Evolutionary conservation across 53 echinoderm and acorn worm species (phyloP).

Genomic region (Echinarachnius parma): DNA sequence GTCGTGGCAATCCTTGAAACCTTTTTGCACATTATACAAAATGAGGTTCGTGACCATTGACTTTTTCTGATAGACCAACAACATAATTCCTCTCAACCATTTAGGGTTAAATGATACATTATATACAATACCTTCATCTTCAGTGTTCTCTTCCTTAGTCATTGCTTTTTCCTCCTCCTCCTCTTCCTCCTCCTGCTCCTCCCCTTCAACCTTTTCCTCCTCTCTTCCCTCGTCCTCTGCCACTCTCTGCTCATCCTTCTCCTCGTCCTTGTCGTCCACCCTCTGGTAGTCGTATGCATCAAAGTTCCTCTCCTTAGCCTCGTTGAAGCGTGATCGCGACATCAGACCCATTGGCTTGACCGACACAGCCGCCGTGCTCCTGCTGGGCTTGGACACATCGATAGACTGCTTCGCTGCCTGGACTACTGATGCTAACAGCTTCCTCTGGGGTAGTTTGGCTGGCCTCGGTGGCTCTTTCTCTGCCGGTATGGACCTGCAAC

Average conservation of each 20-base stretch:
- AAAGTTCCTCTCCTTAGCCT: slow-evolving; percentile 69
- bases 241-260: not conserved
- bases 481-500: slow-evolving; percentile 19
- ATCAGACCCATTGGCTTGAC: slow-evolving; percentile 49
- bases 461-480: slow-evolving; percentile 1
- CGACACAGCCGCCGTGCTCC: not conserved
- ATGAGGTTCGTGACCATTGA: no score
- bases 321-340: slow-evolving; percentile 62
- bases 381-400: not conserved
- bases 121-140: slow-evolving; percentile 3
- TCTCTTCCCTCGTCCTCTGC: slow-evolving; percentile 37
- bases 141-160: not conserved
- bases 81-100: no score
- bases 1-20: no score
- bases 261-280: slow-evolving; percentile 42
- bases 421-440: slow-evolving; percentile 40
- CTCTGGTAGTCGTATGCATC: slow-evolving; percentile 71
- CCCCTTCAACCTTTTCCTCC: slow-evolving; percentile 11
- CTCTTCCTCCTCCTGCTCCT: not conserved
- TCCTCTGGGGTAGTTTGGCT: slow-evolving; percentile 25
- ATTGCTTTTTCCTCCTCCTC: slow-evolving; percentile 6
- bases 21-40: no score
- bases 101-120: no score
- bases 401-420: slow-evolving; percentile 26
- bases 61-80: no score